Conservation (phyloP, 2,888 invertebrate species). For the Ariolimax columbianus region DNA sequence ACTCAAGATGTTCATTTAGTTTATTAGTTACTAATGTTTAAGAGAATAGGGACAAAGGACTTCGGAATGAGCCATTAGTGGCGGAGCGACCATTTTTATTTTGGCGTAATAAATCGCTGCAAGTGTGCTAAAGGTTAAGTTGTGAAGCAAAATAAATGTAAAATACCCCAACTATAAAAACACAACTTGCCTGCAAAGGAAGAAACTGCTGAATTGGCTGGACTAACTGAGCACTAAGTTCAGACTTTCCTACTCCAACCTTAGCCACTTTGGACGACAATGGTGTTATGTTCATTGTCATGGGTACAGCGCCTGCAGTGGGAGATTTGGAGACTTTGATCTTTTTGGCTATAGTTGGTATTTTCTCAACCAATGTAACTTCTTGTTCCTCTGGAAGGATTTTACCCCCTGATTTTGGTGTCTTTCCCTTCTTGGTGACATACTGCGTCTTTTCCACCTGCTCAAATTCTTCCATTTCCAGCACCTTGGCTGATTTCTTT, state of each 20-base stretch:
- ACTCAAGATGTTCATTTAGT: no score
- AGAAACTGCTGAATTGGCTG: constrained; percentile 31
- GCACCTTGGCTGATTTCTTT: constrained; percentile 95
- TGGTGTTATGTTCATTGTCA: constrained; percentile 4
- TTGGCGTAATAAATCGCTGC: no score
- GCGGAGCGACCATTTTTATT: no score
- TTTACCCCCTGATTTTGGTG: constrained; percentile 64
- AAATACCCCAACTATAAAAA: constrained; percentile 11
- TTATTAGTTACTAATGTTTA: no score
- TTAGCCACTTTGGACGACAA: constrained; percentile 21
- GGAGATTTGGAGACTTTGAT: constrained; percentile 40
- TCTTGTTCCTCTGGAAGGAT: constrained; percentile 60
- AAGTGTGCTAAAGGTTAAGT: background rate
- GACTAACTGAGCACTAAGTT: constrained; percentile 2
- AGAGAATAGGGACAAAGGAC: no score
- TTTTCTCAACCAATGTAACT: background rate
- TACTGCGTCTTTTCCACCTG: constrained; percentile 71
- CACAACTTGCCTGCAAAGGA: constrained; percentile 26
- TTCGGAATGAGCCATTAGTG: no score
- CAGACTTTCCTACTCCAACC: constrained; percentile 9
- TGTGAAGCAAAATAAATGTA: background rate
- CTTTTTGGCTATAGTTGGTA: constrained; percentile 39
- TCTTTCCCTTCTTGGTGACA: constrained; percentile 57
- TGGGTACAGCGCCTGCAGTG: background rate
- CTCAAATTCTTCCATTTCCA: constrained; percentile 89